These are phyloP conservation scores for Callaeas wilsoni DNA, from an alignment of 2,113 vertebrate species.

Conservation along the genomic window DNA sequence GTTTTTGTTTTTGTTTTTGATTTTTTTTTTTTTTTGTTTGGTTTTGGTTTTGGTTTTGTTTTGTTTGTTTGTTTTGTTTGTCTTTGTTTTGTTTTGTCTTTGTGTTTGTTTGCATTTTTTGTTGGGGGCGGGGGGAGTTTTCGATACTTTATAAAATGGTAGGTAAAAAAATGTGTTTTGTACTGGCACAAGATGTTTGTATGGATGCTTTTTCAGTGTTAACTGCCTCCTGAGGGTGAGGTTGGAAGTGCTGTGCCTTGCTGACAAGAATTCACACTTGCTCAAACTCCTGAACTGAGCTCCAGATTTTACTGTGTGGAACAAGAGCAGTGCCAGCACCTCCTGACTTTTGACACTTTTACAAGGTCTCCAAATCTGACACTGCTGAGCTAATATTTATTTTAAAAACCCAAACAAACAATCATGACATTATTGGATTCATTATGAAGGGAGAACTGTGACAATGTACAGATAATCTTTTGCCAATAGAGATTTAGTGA, in stretches of 20 bases:
- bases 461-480: background rate
- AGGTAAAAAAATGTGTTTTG: background rate
- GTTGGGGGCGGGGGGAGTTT: accelerated
- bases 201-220: background rate
- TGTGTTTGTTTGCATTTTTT: too few species aligned
- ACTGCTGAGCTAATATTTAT: background rate
- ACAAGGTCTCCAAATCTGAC: background rate
- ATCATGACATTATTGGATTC: background rate
- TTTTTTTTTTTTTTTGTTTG: background rate
- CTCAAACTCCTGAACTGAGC: background rate
- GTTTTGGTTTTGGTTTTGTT: too few species aligned
- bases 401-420: background rate
- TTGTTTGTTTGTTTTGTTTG: background rate
- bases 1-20: background rate
- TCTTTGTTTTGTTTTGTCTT: background rate
- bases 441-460: background rate
- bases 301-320: background rate
- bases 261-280: background rate
- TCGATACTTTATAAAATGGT: background rate
- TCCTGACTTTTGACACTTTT: background rate
- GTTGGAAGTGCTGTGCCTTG: background rate
- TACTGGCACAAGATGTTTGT: background rate
- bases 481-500: background rate
- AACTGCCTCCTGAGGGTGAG: background rate
- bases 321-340: background rate